Evolutionary conservation across 2,888 invertebrate species (phyloP).

Genomic region (Sarcophaga variegata): DNA sequence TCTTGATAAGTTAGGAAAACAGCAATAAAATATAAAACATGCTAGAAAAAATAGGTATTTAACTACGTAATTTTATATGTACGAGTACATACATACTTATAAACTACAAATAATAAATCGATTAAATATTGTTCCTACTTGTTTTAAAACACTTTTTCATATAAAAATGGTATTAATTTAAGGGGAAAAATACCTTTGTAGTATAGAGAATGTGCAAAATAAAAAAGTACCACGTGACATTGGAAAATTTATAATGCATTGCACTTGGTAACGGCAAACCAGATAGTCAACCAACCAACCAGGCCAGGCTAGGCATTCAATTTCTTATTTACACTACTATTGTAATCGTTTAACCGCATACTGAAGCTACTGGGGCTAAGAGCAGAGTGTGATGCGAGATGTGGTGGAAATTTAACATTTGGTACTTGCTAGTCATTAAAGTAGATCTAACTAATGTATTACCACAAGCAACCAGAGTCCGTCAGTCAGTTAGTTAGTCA

Average conservation of each 20-base stretch:
- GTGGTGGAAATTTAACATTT: background rate
- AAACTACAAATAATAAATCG: background rate
- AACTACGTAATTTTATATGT: conserved; percentile 3
- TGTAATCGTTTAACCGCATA: background rate
- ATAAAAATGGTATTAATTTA: conserved; percentile 41
- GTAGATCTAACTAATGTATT: no score
- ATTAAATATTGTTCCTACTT: background rate
- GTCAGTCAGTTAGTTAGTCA: background rate
- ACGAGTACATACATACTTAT: background rate
- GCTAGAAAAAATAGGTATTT: conserved; percentile 11
- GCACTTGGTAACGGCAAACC: conserved; percentile 58
- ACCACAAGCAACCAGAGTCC: no score
- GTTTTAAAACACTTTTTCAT: background rate
- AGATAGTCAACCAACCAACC: conserved; percentile 2
- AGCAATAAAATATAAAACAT: conserved; percentile 11
- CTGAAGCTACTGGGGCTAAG: background rate
- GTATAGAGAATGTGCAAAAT: conserved; percentile 35
- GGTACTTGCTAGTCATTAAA: no score
- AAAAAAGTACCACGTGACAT: conserved; percentile 62
- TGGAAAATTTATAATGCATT: conserved; percentile 61
- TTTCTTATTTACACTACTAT: background rate
- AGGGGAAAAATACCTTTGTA: conserved; percentile 39
- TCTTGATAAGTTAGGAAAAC: conserved; percentile 27
- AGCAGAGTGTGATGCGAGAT: background rate
- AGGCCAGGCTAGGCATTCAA: background rate